Base-by-base conservation (phyloP, 2,113 vertebrate genomes). In the Prinia subflava region DNA sequence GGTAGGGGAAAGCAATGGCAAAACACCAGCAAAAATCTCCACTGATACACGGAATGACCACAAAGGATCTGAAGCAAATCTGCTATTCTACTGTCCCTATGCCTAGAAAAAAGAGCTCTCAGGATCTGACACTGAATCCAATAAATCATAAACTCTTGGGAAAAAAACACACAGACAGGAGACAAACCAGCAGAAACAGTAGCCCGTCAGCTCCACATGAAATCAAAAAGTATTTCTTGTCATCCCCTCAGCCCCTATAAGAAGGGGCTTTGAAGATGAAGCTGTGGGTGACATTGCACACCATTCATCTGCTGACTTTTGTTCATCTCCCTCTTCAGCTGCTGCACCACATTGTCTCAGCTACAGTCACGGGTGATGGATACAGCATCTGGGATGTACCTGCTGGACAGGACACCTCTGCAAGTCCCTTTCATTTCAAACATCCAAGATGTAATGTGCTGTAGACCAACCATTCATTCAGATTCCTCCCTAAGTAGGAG, bases 41-140 rank as follows among this genome's bases (percentile, higher is more conserved):
- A 41, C 10, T 37, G 49, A 64, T 56, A 68, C 30, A 59, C 12
- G 1, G 2, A 88, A 77, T 44, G 39, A 31, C 41, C 23, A 70
- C 13, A 83, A 90, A 74, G 46, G 17, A 83, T 37, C 75, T 83
- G 79, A 88, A 80, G 28, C 20, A 73, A 89, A 80, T 37, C 28
- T 85, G 28, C 41, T 69, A 2, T 69, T 85, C 31, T 41, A 46
- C 13, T 85, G 20, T 70, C 30, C 15, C 31, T 57, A 14, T 55
- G 28, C 22, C 46, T 74, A 65, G 39, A 42, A 90, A 74, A 83
- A 1, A 83, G 16, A 46, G 27, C 21, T 83, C 24, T 63, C 33
- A 28, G 19, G 27, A 35, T 86, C 22, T 86, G 79, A 50, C 35
- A 35, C 24, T 57, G 50, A 92, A 92, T 62, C 42, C 25, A 80